Percentiles rank a stretch among this genome's conserved stretches.
Conservation (phyloP, 2,888 invertebrate species). For the Amiota minor region DNA sequence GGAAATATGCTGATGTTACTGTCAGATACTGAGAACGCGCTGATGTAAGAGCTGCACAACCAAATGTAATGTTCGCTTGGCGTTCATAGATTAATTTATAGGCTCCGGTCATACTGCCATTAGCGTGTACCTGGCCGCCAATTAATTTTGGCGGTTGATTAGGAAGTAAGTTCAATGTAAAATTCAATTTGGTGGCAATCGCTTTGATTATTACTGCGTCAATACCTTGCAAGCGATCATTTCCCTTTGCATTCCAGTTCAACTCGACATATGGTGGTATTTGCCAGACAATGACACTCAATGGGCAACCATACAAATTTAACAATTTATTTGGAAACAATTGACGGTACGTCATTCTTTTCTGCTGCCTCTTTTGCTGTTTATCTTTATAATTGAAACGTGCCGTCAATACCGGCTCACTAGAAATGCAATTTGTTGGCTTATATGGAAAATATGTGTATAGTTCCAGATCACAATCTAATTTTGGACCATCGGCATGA, state of each 20-base stretch:
- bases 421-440: slow-evolving; percentile 33
- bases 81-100: slow-evolving; percentile 48
- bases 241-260: slow-evolving; percentile 22
- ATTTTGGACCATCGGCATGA: neutral
- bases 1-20: slow-evolving; percentile 46
- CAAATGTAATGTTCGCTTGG: slow-evolving; percentile 49
- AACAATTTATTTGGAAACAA: slow-evolving; percentile 57
- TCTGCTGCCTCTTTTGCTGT: neutral
- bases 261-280: slow-evolving; percentile 50
- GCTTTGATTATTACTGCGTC: slow-evolving; percentile 49
- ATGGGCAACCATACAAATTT: slow-evolving; percentile 57
- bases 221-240: slow-evolving; percentile 33
- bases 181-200: slow-evolving; percentile 49
- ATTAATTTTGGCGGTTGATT: slow-evolving; percentile 49
- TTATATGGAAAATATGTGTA: slow-evolving; percentile 48
- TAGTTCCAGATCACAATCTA: neutral
- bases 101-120: slow-evolving; percentile 53
- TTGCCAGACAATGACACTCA: slow-evolving; percentile 49
- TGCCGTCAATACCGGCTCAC: slow-evolving; percentile 30
- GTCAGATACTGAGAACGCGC: slow-evolving; percentile 41
- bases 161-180: slow-evolving; percentile 40
- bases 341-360: slow-evolving; percentile 35
- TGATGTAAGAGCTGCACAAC: slow-evolving; percentile 49
- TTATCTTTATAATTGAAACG: neutral
- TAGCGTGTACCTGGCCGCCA: slow-evolving; percentile 45